These are phyloP conservation scores for Sisor rabdophorus DNA, from an alignment of 2,113 vertebrate genomes.

Conservation along the genomic window DNA sequence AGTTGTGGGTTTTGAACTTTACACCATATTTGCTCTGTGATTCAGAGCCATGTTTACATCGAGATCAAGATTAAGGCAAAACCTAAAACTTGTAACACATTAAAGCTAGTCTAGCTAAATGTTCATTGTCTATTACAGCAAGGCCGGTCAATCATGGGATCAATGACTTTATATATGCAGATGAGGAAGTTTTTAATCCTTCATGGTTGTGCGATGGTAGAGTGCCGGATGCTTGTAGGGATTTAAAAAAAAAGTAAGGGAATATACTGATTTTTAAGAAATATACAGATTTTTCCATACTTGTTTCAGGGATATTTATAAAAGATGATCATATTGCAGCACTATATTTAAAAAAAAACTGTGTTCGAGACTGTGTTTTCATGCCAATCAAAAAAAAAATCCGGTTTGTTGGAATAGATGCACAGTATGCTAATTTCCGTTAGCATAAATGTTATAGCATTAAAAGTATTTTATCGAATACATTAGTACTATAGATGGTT, in stretches of 20 bases:
- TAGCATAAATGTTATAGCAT: neutral
- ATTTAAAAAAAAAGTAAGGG: neutral
- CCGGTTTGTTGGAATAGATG: neutral
- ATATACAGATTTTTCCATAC: neutral
- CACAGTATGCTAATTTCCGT: neutral
- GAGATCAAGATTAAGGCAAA: neutral
- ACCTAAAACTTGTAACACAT: no score
- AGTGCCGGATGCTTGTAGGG: neutral
- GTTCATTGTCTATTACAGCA: neutral
- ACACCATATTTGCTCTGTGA: neutral
- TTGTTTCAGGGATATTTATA: neutral
- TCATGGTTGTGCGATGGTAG: neutral
- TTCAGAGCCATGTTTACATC: neutral
- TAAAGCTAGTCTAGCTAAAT: neutral
- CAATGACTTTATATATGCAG: neutral
- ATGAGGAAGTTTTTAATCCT: neutral
- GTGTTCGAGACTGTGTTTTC: neutral
- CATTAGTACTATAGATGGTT: neutral
- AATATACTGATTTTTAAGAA: neutral
- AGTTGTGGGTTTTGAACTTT: no score
- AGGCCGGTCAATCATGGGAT: neutral
- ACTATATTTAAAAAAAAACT: neutral
- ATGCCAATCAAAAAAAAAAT: neutral
- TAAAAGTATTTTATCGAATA: neutral
- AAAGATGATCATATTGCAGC: neutral